phyloP scores from a whole-genome alignment of 2,888 invertebrate species.

The Zele albiditarsus region DNA sequence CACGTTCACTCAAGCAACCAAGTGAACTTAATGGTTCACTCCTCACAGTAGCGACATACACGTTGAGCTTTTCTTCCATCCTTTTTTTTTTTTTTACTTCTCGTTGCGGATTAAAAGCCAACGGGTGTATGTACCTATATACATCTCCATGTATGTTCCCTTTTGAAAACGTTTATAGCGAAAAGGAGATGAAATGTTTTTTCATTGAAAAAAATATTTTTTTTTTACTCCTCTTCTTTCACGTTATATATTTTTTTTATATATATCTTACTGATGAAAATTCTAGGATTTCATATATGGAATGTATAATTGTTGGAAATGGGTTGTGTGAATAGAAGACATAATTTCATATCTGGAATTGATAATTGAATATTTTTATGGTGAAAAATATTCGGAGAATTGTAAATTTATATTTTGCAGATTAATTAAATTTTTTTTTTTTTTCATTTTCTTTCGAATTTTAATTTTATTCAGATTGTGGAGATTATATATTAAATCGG shows the following conservation, averaged over 20 bases:
- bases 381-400: too few relatives aligned
- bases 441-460: too few relatives aligned
- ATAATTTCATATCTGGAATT: too few relatives aligned
- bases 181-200: not conserved
- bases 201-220: not conserved
- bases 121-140: not conserved
- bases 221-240: not conserved
- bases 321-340: not conserved
- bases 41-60: conserved; percentile 15
- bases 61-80: conserved; percentile 3
- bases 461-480: too few relatives aligned
- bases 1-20: conserved; percentile 30
- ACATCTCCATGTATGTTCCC: not conserved
- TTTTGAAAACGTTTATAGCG: conserved; percentile 7
- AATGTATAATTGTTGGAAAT: not conserved
- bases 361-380: too few relatives aligned
- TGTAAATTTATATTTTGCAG: too few relatives aligned
- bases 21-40: conserved; percentile 41
- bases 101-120: conserved; percentile 11
- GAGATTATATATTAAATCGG: too few relatives aligned
- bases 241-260: not conserved
- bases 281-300: not conserved
- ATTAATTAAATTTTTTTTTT: too few relatives aligned
- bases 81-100: not conserved
- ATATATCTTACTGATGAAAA: not conserved